A percentile compares a stretch with the other conserved stretches of the same genome.
Conservation (phyloP, 2,888 invertebrate species). For the Zygogramma bicolorata region DNA sequence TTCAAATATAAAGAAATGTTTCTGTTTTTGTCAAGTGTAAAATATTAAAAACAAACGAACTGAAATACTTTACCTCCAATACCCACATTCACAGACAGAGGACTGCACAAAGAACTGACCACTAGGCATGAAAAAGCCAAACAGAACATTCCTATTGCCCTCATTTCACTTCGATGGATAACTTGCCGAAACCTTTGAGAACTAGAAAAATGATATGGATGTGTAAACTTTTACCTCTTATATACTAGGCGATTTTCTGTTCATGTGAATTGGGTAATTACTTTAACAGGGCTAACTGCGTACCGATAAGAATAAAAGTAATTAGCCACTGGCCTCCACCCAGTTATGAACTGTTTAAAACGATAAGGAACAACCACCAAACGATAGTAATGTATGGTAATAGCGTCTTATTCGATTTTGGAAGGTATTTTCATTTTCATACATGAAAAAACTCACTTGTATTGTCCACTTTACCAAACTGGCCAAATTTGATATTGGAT, state of each 20-base stretch:
- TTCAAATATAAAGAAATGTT: too few relatives aligned
- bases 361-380: neutral
- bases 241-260: neutral
- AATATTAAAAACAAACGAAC: neutral
- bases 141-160: neutral
- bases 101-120: neutral
- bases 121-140: neutral
- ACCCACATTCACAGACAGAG: neutral
- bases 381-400: neutral
- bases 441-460: too few relatives aligned
- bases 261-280: neutral
- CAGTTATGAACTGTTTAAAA: neutral
- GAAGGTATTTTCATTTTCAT: too few relatives aligned
- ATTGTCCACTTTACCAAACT: too few relatives aligned
- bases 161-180: neutral
- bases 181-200: neutral
- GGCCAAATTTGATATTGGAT: too few relatives aligned
- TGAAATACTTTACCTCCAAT: neutral
- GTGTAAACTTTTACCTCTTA: neutral
- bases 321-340: neutral
- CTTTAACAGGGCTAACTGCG: neutral
- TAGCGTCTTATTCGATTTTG: too few relatives aligned
- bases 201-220: neutral
- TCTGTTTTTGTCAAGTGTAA: too few relatives aligned
- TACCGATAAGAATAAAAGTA: neutral